phyloP scores from a whole-genome alignment of 2,113 vertebrate genomes.

The Enhydra lutris region DNA sequence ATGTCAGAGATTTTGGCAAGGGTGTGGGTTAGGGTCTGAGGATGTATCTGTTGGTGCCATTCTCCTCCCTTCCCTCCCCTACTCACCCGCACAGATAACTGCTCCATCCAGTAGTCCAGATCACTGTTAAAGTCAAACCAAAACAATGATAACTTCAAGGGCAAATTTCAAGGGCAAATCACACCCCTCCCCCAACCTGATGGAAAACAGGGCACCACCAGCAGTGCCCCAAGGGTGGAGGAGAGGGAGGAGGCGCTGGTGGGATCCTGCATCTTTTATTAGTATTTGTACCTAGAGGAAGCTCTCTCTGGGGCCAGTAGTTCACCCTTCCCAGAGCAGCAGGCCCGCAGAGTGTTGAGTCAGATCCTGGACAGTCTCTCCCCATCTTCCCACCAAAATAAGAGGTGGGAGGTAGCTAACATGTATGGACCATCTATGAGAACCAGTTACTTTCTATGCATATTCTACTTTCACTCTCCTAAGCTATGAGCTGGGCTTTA shows the following conservation, averaged over 20 bases:
- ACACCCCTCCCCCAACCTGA: neutral
- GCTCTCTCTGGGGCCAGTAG: neutral
- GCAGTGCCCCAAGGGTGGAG: neutral
- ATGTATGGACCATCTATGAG: neutral
- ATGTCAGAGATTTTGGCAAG: neutral
- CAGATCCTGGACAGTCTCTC: neutral
- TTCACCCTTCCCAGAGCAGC: neutral
- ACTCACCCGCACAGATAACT: neutral
- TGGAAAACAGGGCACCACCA: neutral
- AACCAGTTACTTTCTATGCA: neutral
- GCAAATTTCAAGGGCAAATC: neutral
- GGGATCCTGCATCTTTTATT: neutral
- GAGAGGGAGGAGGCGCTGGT: neutral
- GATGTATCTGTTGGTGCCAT: neutral
- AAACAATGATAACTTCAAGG: neutral
- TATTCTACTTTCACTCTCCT: neutral
- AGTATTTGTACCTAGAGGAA: neutral
- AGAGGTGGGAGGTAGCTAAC: neutral
- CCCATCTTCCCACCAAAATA: neutral
- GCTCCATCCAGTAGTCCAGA: neutral
- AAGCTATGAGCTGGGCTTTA: neutral
- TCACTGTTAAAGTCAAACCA: neutral
- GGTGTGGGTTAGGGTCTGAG: neutral
- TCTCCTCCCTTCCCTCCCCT: neutral
- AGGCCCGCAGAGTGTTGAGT: neutral